These are phyloP conservation scores for Latheticus oryzae DNA, from an alignment of 2,888 invertebrate species.

Conservation along the genomic window DNA sequence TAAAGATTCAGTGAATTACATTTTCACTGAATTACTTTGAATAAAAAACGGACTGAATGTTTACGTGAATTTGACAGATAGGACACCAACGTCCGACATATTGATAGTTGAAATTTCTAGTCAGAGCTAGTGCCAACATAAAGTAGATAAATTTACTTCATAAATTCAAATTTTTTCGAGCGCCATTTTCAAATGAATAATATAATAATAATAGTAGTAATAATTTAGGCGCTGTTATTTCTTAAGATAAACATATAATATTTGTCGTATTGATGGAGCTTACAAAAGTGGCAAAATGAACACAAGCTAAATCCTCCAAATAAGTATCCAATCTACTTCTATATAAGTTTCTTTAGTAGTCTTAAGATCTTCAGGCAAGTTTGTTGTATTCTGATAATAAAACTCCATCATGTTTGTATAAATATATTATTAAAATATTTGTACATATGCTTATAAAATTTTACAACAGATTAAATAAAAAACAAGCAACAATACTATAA, in stretches of 20 bases:
- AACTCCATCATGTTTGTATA: conserved; percentile 9
- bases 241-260: too few species aligned
- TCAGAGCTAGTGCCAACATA: too few species aligned
- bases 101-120: too few species aligned
- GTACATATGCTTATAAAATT: conserved; percentile 19
- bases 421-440: conserved; percentile 29
- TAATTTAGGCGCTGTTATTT: too few species aligned
- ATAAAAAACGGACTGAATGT: conserved; percentile 55
- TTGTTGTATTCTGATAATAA: not conserved
- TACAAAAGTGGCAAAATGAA: too few species aligned
- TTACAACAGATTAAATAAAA: conserved; percentile 22
- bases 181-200: not conserved
- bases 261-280: too few species aligned
- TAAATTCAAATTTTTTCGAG: conserved; percentile 1
- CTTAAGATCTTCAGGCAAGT: too few species aligned
- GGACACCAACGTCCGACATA: conserved; percentile 39
- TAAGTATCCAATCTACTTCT: too few species aligned
- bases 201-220: too few species aligned
- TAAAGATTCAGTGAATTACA: conserved; percentile 49
- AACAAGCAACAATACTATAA: conserved; percentile 23
- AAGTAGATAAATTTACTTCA: not conserved
- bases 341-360: not conserved
- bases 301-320: too few species aligned
- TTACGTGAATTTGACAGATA: conserved; percentile 64
- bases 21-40: conserved; percentile 41